Percentiles rank a stretch among this genome's conserved stretches.
These are phyloP conservation scores for Patella depressa DNA, from an alignment of 2,888 invertebrate species.

Conservation along the genomic window DNA sequence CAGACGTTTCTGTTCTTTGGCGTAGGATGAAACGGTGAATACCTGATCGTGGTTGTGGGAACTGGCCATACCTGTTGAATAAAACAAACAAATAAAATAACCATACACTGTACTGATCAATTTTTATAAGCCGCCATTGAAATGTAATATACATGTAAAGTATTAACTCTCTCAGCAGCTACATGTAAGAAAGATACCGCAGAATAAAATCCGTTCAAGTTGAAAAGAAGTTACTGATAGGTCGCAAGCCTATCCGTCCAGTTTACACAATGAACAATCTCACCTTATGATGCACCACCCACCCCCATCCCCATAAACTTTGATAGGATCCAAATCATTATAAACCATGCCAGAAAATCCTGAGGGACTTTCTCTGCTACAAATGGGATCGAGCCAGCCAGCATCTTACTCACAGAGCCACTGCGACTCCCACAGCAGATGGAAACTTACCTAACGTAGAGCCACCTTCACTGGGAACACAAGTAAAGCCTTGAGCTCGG, in stretches of 20 bases:
- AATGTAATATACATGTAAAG: not conserved
- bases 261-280: too few relatives aligned
- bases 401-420: too few relatives aligned
- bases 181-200: not conserved
- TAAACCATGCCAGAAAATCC: too few relatives aligned
- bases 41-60: conserved; percentile 80
- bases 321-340: too few relatives aligned
- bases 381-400: too few relatives aligned
- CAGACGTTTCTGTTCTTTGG: conserved; percentile 87
- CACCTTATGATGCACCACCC: too few relatives aligned
- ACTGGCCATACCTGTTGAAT: conserved; percentile 82
- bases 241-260: too few relatives aligned
- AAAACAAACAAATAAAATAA: not conserved
- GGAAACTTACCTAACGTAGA: conserved; percentile 77
- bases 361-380: too few relatives aligned
- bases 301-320: too few relatives aligned
- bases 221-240: too few relatives aligned
- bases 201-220: too few relatives aligned
- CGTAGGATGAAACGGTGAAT: conserved; percentile 89
- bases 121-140: not conserved
- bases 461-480: conserved; percentile 75
- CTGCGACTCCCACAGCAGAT: too few relatives aligned
- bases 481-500: conserved; percentile 77
- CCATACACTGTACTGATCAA: not conserved
- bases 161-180: not conserved